phyloP scores from a whole-genome alignment of 2,113 vertebrate species.

The Oceanodroma tethys region DNA sequence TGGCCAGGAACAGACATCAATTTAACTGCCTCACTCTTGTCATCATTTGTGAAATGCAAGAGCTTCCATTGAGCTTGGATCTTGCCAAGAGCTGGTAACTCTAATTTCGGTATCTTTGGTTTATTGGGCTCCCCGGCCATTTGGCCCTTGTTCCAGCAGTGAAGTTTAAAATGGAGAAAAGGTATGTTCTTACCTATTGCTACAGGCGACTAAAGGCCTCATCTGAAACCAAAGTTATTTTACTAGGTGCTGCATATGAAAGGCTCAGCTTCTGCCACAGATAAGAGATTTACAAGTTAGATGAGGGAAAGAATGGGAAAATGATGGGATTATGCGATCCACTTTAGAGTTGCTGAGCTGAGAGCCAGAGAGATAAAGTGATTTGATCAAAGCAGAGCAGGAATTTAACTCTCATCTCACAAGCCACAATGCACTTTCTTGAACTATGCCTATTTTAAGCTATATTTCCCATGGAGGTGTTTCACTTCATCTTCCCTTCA shows the following conservation, averaged over 20 bases:
- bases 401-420: not conserved
- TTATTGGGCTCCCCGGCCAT: not conserved
- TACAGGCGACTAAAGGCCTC: not conserved
- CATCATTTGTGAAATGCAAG: not conserved
- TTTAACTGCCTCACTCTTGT: not conserved
- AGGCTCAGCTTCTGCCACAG: not conserved
- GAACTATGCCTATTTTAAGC: not conserved
- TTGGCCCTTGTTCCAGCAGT: not conserved
- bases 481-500: not conserved
- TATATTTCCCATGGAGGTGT: not conserved
- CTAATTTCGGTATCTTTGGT: rapidly evolving
- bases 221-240: not conserved
- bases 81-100: not conserved
- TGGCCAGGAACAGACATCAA: not conserved
- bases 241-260: not conserved
- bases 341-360: not conserved
- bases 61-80: not conserved
- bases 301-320: slow-evolving; percentile 17
- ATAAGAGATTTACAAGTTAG: slow-evolving; percentile 28
- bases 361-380: not conserved
- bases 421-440: not conserved
- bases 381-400: slow-evolving; percentile 25
- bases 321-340: not conserved
- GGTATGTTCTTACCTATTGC: not conserved
- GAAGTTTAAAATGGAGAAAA: not conserved